phyloP scores from a whole-genome alignment of 2,888 invertebrate genomes.

The Drosophila suboccidentalis region DNA sequence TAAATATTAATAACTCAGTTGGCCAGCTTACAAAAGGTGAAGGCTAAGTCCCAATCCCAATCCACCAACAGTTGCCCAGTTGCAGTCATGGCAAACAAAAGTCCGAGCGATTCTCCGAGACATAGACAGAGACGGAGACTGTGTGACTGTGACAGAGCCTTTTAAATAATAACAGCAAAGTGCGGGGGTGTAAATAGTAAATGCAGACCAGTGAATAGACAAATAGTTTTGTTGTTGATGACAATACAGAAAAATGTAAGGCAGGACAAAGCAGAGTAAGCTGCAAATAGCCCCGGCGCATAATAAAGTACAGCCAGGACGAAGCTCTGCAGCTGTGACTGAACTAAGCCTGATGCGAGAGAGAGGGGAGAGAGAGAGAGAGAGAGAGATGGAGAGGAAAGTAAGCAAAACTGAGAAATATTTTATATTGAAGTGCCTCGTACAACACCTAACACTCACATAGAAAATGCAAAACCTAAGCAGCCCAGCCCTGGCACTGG shows the following conservation, averaged over 20 bases:
- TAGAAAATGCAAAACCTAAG: constrained; percentile 59
- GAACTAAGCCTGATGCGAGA: background rate
- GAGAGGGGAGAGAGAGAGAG: background rate
- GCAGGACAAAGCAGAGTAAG: constrained; percentile 65
- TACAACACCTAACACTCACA: constrained; percentile 17
- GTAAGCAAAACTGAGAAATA: constrained; percentile 49
- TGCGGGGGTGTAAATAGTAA: constrained; percentile 35
- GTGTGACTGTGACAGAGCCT: constrained; percentile 38
- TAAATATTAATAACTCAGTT: constrained; percentile 80
- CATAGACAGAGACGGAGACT: constrained; percentile 6
- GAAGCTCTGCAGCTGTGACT: constrained; percentile 21
- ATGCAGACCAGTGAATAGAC: constrained; percentile 74
- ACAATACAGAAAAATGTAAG: constrained; percentile 78
- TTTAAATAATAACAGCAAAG: constrained; percentile 70
- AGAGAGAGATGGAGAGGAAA: constrained; percentile 6
- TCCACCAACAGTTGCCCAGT: constrained; percentile 7
- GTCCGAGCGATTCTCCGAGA: constrained; percentile 18
- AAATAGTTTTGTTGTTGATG: constrained; percentile 79
- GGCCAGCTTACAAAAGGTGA: constrained; percentile 72
- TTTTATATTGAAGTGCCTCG: constrained; percentile 39
- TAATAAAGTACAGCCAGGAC: constrained; percentile 57
- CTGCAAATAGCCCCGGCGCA: constrained; percentile 66
- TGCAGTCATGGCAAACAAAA: constrained; percentile 63
- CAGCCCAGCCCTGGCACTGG: constrained; percentile 29
- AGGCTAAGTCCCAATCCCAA: constrained; percentile 59